Evolutionary conservation across 2,888 invertebrate genomes (phyloP), one percentile per base, ranked within the genome.

Genomic region (Chrysolina haemoptera): DNA sequence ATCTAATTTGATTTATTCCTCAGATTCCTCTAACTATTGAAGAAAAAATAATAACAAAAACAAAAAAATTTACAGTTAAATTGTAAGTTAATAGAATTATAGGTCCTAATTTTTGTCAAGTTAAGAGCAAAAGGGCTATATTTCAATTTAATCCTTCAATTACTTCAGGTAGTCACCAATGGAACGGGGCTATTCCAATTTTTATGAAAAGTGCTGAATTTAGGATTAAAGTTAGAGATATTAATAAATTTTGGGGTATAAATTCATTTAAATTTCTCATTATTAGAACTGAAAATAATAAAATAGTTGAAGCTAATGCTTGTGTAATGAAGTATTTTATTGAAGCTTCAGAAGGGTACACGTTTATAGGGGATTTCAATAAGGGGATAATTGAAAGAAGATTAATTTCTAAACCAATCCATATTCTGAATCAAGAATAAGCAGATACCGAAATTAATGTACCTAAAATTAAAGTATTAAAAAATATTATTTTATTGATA

Each of bases 341-440:
- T 0, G 90, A 88, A n/a, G 91, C 87, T 90, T 91, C 91, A 0
- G 89, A 87, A 0, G 89, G 84, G 81, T 89, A 76, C 81, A 90
- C 82, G 85, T 91, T 91, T 84, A 88, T 89, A 12, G 41, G 85
- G 86, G 55, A 87, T 78, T 88, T 89, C 86, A 91, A 90, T 84
- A 91, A 80, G 75, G 91, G 91, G 65, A 91, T 91, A 89, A 91
- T 90, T 82, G 90, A 89, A 82, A 92, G 85, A 80, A 92, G 81
- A 88, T 92, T 92, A 87, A 92, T 90, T 90, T 92, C 92, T 89
- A 92, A 86, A 0, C 91, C 91, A 88, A 92, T 90, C 90, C 91
- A 92, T 85, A 88, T 86, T 79, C 85, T 79, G 82, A 89, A 78
- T 83, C 89, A 90, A n/a, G 88, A 87, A 76, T 86, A 87, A 35